Base-by-base conservation (phyloP, 2,888 invertebrate species). In the Mimumesa dahlbomi region DNA sequence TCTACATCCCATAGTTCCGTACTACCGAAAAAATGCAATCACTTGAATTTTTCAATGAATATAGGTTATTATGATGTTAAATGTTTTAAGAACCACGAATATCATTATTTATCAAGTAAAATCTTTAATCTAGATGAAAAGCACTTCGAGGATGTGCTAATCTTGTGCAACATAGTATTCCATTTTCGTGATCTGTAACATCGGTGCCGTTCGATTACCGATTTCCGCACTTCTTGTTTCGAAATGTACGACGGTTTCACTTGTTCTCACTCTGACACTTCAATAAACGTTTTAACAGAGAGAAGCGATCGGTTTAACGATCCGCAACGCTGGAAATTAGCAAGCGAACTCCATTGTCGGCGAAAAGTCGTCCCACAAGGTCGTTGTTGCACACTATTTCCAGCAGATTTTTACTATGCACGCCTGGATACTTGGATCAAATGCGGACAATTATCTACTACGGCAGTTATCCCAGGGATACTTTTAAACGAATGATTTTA, bases 321-420 rank as follows among this genome's bases (percentile, higher is more conserved):
- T 50, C 9, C 3, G 25, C 11, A 16, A 48, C 21, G 48, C 46
- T 53, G 56, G 25, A 73, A 54, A 71, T 57, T 48, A 13, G 64
- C 34, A 14, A 58, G 54, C 58, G 56, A 64, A 13, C 62, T 50
- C 49, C 72, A 62, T 72, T 65, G 66, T 66, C 40, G 58, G 53
- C 48, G 53, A 43, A 16, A 54, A 59, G 66, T 46, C 64, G 68
- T 46, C 40, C 34, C 36, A 57, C 71, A 75, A 71, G 59, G 77
- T 65, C 77, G 66, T 66, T 52, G 62, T 66, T 74, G 66, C 75
- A 78, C 67, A 75, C 62, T 63, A 71, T 65, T 63, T 77, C 74
- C 75, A 67, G 42, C 19, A 52, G 45, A 67, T 11, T 58, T 36
- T 7, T 48, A 42, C 18, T 25, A 25, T 31, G 22, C 19, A 29